Base-by-base conservation (phyloP, 2,888 invertebrate genomes). In the Salticus scenicus region DNA sequence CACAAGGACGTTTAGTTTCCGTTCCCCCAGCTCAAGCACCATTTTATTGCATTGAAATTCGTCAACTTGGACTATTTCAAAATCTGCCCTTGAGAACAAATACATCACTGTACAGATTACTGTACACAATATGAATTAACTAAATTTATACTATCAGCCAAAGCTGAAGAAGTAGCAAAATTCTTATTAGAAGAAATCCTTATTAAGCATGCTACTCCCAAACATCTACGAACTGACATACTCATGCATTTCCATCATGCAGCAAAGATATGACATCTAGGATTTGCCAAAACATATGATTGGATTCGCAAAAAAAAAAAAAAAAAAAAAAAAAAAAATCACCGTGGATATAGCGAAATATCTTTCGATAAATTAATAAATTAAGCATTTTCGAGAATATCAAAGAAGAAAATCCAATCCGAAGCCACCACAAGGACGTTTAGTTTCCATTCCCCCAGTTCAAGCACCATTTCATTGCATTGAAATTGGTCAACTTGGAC, bases 131-230 rank as follows among this genome's bases (percentile, higher is more conserved):
- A 27, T 24, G 20, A 20, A 1, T 4, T 63, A 4, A 63, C 28
- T n/a, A n/a, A n/a, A n/a, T n/a, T n/a, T n/a, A n/a, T n/a, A n/a
- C n/a, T n/a, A n/a, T n/a, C n/a, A n/a, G n/a, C n/a, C n/a, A n/a
- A n/a, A n/a, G n/a, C n/a, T n/a, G n/a, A 31, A 86, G 2, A 80
- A 73, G 57, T n/a, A n/a, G n/a, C n/a, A n/a, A n/a, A n/a, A n/a
- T 74, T 86, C 28, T 30, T 89, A 10, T 77, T 88, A 0, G 63
- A 88, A 64, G 71, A 89, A 28, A 85, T 88, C 14, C 78, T 89
- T 8, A 82, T 75, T 42, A 77, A 81, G 17, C 64, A 64, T 24
- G 42, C 17, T 47, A 17, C 17, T 2, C 42, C 42, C 17, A 10
- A 17, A 17, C 42, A 47, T 17, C n/a, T 17, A 17, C 42, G 17